phyloP scores from a whole-genome alignment of 2,113 vertebrate genomes.

The Odontophorus gujanensis region DNA sequence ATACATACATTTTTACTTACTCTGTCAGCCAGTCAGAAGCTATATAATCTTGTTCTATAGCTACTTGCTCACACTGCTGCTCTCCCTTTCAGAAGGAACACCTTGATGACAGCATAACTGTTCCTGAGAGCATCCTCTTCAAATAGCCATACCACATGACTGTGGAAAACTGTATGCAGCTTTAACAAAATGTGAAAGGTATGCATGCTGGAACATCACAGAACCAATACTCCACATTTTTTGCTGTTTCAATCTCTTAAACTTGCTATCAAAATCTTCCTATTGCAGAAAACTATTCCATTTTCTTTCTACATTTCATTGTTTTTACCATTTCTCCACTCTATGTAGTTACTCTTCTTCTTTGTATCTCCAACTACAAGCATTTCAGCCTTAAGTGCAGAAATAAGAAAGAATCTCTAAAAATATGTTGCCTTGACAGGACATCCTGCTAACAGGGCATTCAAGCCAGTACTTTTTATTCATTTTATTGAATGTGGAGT shows the following conservation, averaged over 20 bases:
- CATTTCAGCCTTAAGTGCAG: neutral
- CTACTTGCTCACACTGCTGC: neutral
- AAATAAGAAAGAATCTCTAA: neutral
- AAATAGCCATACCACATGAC: neutral
- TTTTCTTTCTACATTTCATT: neutral
- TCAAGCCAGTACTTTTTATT: neutral
- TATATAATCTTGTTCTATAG: neutral
- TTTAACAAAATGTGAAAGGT: neutral
- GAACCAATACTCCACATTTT: neutral
- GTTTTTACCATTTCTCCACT: neutral
- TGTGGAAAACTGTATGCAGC: neutral
- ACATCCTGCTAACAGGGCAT: neutral
- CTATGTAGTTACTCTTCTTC: neutral
- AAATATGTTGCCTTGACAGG: neutral
- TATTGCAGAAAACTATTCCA: neutral
- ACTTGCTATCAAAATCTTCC: neutral
- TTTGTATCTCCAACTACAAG: neutral
- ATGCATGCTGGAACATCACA: neutral
- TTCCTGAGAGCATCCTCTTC: neutral
- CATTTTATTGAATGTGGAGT: neutral
- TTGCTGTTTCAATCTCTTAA: neutral
- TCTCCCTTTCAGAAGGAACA: neutral
- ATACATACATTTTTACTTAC: neutral
- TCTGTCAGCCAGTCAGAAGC: neutral
- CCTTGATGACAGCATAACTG: neutral